Base-by-base conservation (phyloP, 2,113 vertebrate species). In the Cephalopholis sonnerati region DNA sequence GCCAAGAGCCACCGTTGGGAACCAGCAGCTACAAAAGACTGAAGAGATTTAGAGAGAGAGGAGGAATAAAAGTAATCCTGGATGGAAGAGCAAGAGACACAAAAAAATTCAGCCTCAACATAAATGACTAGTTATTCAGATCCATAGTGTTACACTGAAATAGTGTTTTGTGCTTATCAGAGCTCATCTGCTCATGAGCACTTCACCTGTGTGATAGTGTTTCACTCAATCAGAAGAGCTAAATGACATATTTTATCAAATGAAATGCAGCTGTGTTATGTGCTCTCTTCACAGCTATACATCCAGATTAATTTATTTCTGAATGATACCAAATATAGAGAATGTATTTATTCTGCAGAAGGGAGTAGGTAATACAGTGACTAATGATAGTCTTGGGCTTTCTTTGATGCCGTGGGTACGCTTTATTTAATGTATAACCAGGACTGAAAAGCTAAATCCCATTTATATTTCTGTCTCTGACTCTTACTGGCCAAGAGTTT, bases 1-100 rank as follows among this genome's bases (percentile, higher is more conserved):
- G 75, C 87, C 71, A 61, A 80, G 87, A 77, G 79, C 77, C 79
- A 82, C 86, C 8, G 82, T 24, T 77, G 85, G 73, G 84, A 89
- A 85, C 86, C 89, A 88, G 80, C 65, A 48, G 65, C 79, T 67
- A 66, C 44, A 69, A 77, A 81, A 82, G 76, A 72, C 79, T 74
- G 55, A 79, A 69, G 75, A 76, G 79, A 86, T 90, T 69, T 86
- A 36, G 32, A 80, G 69, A 74, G 76, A 85, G 48, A 71, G 15
- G 44, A 84, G 48, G 59, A 86, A 77, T 81, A 77, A 87, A 79
- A 77, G 89, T 84, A 88, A 92, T 91, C 79, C 87, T 63, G 39
- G 89, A 81, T 88, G 58, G 58, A 92, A 86, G 82, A 84, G 78
- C 76, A 74, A 54, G n/a, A 50, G 74, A 83, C 62, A 73, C 69